Conservation (phyloP, 2,113 vertebrate species). For the Esox niger region DNA sequence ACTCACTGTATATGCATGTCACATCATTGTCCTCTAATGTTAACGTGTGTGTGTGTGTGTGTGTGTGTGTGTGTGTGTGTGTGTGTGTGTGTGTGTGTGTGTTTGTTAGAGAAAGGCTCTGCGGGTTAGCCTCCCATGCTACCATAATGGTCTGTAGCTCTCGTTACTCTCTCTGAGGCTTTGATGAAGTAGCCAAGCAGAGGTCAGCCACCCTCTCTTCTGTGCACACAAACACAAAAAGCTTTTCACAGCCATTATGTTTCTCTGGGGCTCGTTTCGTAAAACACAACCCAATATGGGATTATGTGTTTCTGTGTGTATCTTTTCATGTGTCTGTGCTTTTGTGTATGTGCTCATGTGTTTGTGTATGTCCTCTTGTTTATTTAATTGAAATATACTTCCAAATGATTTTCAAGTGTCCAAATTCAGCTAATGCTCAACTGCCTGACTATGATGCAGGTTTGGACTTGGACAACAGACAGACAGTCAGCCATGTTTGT, state of each 20-base stretch:
- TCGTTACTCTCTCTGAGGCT: constrained; percentile 39
- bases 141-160: constrained; percentile 39
- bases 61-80: constrained; percentile 1
- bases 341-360: background rate
- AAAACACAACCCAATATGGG: constrained; percentile 36
- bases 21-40: constrained; percentile 53
- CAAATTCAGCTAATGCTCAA: background rate
- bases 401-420: background rate
- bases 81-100: constrained; percentile 16
- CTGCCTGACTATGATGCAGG: background rate
- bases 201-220: constrained; percentile 52
- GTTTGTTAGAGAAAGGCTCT: constrained; percentile 6
- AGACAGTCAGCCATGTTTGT: background rate
- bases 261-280: constrained; percentile 48
- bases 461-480: background rate
- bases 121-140: constrained; percentile 3
- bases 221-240: constrained; percentile 51
- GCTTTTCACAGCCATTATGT: constrained; percentile 52
- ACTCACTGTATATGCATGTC: constrained; percentile 31
- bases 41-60: constrained; percentile 12
- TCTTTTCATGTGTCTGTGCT: constrained; percentile 2
- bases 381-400: background rate
- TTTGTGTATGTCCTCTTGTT: background rate
- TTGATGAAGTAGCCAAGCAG: constrained; percentile 59
- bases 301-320: constrained; percentile 16